These are phyloP conservation scores for Mustela nigripes DNA, from an alignment of 2,113 vertebrate species.

Conservation along the genomic window DNA sequence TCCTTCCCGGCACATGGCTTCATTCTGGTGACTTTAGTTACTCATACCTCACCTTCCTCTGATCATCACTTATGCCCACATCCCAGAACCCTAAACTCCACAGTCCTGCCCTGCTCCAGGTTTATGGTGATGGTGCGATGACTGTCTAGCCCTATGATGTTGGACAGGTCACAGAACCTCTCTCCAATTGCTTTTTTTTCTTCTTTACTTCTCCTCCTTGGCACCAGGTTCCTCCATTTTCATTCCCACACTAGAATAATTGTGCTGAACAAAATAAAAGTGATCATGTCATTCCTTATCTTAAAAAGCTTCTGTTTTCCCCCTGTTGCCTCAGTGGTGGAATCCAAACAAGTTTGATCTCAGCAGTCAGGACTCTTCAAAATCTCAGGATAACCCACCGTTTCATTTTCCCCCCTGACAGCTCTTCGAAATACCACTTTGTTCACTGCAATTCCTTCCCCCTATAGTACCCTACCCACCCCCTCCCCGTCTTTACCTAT, in stretches of 20 bases:
- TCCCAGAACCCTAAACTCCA: neutral
- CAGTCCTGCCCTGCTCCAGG: neutral
- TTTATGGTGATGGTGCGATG: neutral
- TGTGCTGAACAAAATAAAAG: neutral
- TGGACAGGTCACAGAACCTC: neutral
- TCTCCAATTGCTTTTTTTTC: neutral
- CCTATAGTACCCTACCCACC: neutral
- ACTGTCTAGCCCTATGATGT: no score
- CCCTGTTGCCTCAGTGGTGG: neutral
- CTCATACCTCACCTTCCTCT: neutral
- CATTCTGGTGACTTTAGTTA: slow-evolving; percentile 36
- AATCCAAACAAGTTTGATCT: neutral
- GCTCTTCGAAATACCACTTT: neutral
- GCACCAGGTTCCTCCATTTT: neutral
- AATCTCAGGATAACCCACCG: neutral
- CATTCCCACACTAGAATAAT: neutral
- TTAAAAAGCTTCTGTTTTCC: neutral
- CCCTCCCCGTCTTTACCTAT: neutral
- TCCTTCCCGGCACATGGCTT: neutral
- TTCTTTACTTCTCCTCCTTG: neutral
- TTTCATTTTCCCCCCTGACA: neutral
- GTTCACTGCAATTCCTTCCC: neutral
- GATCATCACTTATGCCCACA: neutral
- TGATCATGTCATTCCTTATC: neutral
- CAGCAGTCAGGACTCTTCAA: neutral